A percentile compares a stretch with the other conserved stretches of the same genome.
Evolutionary conservation across 2,888 invertebrate genomes (phyloP).

Genomic region (Oscheius sp.): DNA sequence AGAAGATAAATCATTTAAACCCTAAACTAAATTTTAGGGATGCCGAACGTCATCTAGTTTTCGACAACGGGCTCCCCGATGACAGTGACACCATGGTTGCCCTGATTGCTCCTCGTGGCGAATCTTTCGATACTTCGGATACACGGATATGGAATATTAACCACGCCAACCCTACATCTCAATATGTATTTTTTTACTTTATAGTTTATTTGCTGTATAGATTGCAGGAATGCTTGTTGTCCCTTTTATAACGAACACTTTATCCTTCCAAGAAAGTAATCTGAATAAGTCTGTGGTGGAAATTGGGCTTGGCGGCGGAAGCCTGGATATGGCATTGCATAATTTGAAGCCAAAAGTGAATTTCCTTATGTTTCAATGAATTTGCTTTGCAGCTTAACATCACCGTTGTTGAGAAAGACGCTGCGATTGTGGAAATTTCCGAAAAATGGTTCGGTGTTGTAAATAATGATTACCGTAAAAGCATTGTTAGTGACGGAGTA

Average conservation of each 20-base stretch:
- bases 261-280: slow-evolving; percentile 42
- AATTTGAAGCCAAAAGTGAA: slow-evolving; percentile 53
- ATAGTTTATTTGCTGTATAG: slow-evolving; percentile 24
- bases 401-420: slow-evolving; percentile 64
- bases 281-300: slow-evolving; percentile 44
- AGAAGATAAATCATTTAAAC: no score
- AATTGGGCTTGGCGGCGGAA: slow-evolving; percentile 68
- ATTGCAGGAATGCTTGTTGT: slow-evolving; percentile 48
- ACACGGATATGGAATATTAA: slow-evolving; percentile 54
- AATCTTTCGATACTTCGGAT: slow-evolving; percentile 50
- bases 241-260: slow-evolving; percentile 46
- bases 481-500: slow-evolving; percentile 61
- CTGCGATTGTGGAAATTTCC: slow-evolving; percentile 58
- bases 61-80: slow-evolving; percentile 56
- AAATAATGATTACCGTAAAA: slow-evolving; percentile 40
- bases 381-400: slow-evolving; percentile 59
- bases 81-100: slow-evolving; percentile 58
- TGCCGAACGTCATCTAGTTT: slow-evolving; percentile 52
- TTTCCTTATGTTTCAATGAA: neutral
- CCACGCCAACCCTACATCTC: slow-evolving; percentile 42
- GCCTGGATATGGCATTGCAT: slow-evolving; percentile 67
- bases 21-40: slow-evolving; percentile 13
- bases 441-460: slow-evolving; percentile 65
- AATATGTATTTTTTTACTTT: slow-evolving; percentile 43
- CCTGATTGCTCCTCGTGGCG: slow-evolving; percentile 48